Evolutionary conservation across 1,140 invertebrate species (phyloP).

Genomic region (Magallana ariakensis): DNA sequence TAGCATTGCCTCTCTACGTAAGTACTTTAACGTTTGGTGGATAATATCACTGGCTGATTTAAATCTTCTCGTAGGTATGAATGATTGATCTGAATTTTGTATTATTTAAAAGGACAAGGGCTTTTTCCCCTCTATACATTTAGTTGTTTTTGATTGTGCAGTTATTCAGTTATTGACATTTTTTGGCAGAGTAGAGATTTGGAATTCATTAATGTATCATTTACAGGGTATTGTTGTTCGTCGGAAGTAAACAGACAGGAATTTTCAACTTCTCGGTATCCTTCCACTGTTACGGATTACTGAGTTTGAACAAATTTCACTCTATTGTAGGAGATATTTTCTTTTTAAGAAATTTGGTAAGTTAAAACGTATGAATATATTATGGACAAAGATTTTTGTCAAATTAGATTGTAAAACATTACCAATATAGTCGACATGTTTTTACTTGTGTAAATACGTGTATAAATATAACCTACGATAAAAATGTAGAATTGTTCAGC

Average conservation of each 20-base stretch:
- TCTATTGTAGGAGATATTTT: no score
- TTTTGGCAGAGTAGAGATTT: neutral
- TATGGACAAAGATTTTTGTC: no score
- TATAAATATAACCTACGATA: no score
- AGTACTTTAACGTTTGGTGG: conserved; percentile 9
- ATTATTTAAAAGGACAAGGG: conserved; percentile 29
- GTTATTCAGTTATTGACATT: neutral
- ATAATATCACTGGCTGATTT: conserved; percentile 4
- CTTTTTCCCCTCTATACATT: neutral
- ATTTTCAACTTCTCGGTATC: neutral
- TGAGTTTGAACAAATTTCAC: no score
- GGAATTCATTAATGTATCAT: conserved; percentile 32
- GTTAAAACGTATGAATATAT: no score
- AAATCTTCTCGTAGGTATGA: conserved; percentile 14
- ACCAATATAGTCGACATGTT: no score
- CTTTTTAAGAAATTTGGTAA: no score
- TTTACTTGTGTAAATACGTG: no score
- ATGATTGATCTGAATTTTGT: conserved; percentile 2
- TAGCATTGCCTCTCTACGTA: neutral
- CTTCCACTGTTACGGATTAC: neutral
- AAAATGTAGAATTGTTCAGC: no score
- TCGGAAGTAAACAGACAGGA: neutral
- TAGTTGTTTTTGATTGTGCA: neutral
- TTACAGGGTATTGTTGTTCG: neutral
- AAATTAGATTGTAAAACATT: no score